These are phyloP conservation scores for Caiman crocodilus DNA, from an alignment of 2,797 vertebrate genomes.

Conservation along the genomic window DNA sequence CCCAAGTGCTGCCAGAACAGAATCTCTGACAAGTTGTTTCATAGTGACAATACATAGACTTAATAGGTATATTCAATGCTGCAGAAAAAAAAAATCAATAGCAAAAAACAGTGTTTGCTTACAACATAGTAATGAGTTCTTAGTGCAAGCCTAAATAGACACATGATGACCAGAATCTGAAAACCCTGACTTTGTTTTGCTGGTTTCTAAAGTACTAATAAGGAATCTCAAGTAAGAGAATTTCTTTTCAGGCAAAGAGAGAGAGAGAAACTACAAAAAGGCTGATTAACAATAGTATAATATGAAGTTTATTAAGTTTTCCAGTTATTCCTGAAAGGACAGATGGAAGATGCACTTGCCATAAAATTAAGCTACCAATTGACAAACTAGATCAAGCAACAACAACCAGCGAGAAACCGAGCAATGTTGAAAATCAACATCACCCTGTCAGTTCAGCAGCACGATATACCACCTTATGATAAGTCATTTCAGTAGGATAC, in stretches of 20 bases:
- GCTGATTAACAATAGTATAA: background rate
- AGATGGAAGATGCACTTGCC: background rate
- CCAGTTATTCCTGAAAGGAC: background rate
- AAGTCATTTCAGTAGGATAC: background rate
- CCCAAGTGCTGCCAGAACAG: background rate
- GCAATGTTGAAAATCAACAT: background rate
- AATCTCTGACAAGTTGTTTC: slow-evolving; percentile 6
- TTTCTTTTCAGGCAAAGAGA: background rate
- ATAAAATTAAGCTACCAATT: background rate
- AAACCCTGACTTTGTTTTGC: background rate
- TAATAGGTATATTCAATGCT: background rate
- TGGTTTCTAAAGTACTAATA: background rate
- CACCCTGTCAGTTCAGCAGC: background rate
- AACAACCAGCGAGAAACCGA: background rate
- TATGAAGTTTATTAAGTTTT: background rate
- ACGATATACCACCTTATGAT: background rate
- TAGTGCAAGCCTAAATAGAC: slow-evolving; percentile 5
- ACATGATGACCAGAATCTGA: background rate
- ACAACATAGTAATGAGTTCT: slow-evolving; percentile 3
- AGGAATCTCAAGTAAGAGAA: background rate
- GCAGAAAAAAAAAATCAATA: background rate
- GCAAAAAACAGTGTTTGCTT: slow-evolving; percentile 19
- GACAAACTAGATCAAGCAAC: background rate
- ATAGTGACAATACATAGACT: slow-evolving; percentile 19
- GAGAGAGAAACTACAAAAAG: background rate